A percentile compares a stretch with the other conserved stretches of the same genome.
These are phyloP conservation scores for Petrocephalus sullivani DNA, from an alignment of 2,797 vertebrate genomes.

Conservation along the genomic window DNA sequence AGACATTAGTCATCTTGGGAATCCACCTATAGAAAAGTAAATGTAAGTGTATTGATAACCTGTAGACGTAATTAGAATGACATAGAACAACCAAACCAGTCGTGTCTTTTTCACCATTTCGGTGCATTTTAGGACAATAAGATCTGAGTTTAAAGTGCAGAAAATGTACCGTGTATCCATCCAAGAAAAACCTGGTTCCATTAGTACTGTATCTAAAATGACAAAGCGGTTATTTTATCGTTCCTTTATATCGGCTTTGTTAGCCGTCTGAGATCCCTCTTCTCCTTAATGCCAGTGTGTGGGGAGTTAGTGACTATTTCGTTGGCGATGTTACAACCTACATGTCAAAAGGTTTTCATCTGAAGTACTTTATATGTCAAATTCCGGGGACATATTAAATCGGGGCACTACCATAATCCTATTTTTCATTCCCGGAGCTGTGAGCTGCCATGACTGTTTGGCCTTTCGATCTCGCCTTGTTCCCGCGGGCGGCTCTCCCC, in stretches of 20 bases:
- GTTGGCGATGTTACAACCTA: slow-evolving; percentile 57
- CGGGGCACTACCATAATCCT: slow-evolving; percentile 54
- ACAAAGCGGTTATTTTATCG: not conserved
- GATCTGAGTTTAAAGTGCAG: not conserved
- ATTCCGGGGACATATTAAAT: slow-evolving; percentile 67
- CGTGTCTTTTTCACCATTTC: not conserved
- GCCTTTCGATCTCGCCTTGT: slow-evolving; percentile 19
- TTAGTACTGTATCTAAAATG: not conserved
- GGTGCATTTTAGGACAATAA: not conserved
- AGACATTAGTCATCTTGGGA: not conserved
- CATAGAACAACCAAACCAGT: not conserved
- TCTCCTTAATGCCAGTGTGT: slow-evolving; percentile 28
- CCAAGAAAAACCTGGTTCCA: not conserved
- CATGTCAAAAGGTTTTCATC: slow-evolving; percentile 65
- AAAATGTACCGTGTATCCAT: not conserved
- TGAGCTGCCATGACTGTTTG: slow-evolving; percentile 30
- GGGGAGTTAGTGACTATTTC: slow-evolving; percentile 50
- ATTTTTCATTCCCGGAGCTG: slow-evolving; percentile 47
- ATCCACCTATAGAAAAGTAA: not conserved
- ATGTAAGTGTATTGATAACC: not conserved
- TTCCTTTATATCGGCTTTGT: not conserved
- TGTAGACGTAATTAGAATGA: not conserved
- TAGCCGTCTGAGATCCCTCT: not conserved
- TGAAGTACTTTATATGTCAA: slow-evolving; percentile 65
- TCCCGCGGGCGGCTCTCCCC: slow-evolving; percentile 8